Evolutionary conservation across 2,888 invertebrate species (phyloP), one percentile per base, ranked within the genome.

Genomic region (Tetanocera ferruginea): DNA sequence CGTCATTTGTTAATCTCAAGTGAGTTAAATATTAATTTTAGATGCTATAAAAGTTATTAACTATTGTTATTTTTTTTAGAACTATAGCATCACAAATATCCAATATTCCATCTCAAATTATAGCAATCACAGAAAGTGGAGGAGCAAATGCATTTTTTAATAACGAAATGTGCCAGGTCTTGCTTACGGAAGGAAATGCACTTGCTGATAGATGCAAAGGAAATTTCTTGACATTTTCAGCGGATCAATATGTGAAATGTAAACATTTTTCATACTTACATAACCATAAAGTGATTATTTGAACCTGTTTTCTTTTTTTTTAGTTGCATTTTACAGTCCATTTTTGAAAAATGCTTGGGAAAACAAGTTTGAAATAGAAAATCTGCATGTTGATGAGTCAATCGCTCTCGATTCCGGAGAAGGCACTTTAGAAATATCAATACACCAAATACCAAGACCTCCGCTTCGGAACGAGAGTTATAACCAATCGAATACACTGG

Each of bases 291-390:
- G 43, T 14, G 11, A 8, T n/a, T 14, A 28, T 43, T 71, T 74
- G 51, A 3, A 17, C 5, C 2, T 62, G 49, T 57, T 31, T 73
- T 4, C 78, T 77, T 79, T 80, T 78, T 80, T 90, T 91, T 0
- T 90, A 97, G 96, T 97, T 86, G 96, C 97, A 43, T 97, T 97
- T 90, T 98, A 97, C 90, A 96, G 96, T 67, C 97, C 97, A 67
- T 98, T 98, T 91, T 96, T 98, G 91, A 97, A 97, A 89, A 97
- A 97, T 89, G 97, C 97, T 28, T 98, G 97, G 97, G 97, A 97
- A 89, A 95, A 96, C 85, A 97, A 97, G 85, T 96, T 96, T 37
- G 97, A 97, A 91, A 97, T 98, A 76, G 98, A 98, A 88, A 95
- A 96, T 87, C 95, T 97, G 23, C 94, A 97, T 82, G 93, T 97